phyloP scores from a whole-genome alignment of 2,113 vertebrate genomes.

The Rhegmatorhina hoffmannsi region DNA sequence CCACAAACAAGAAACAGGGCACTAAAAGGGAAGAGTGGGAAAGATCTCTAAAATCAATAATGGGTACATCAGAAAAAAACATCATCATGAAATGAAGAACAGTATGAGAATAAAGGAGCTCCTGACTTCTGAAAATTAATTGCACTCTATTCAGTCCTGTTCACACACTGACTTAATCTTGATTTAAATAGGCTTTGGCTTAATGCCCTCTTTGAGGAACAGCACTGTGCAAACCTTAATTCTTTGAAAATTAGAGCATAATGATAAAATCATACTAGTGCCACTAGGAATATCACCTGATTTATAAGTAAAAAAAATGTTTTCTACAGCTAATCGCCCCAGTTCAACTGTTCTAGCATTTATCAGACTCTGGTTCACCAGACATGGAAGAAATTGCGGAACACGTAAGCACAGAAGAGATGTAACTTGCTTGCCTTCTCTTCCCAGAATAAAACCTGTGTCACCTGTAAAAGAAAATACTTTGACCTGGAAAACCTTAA shows the following conservation, averaged over 20 bases:
- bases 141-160: neutral
- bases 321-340: neutral
- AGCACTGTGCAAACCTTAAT: neutral
- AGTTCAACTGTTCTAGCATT: neutral
- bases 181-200: neutral
- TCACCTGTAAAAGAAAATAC: neutral
- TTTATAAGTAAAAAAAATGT: neutral
- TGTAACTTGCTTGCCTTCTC: neutral
- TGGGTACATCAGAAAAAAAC: neutral
- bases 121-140: neutral
- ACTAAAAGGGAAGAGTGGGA: neutral
- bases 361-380: neutral
- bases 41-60: neutral
- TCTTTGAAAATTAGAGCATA: neutral
- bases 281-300: neutral
- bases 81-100: neutral
- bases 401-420: neutral
- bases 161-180: neutral
- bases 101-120: neutral
- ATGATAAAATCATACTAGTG: neutral
- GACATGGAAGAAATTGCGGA: neutral
- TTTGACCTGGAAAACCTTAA: neutral
- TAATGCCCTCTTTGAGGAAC: neutral
- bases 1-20: neutral
- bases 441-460: neutral